Percentiles rank a stretch among this genome's conserved stretches.
These are phyloP conservation scores for Cephus runcator DNA, from an alignment of 2,888 invertebrate genomes.

Conservation along the genomic window DNA sequence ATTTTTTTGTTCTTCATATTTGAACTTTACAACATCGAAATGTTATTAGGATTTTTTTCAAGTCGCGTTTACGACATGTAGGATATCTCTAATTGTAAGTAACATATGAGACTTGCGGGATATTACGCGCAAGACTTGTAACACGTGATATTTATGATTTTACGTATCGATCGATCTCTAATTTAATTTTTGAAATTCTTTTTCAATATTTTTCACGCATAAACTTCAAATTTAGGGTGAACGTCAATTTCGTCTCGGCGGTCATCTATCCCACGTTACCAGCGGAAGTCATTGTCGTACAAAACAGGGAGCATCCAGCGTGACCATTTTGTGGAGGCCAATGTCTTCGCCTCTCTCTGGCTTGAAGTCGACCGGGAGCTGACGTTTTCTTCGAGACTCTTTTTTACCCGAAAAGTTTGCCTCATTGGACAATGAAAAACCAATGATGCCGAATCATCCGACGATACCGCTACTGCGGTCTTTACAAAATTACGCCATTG, in stretches of 20 bases:
- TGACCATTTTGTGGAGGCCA: not conserved
- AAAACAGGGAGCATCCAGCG: slow-evolving; percentile 2
- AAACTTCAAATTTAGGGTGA: not conserved
- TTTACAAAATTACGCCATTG: not conserved
- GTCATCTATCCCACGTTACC: not conserved
- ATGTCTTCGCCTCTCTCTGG: not conserved
- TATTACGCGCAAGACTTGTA: no score
- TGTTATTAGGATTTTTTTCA: no score
- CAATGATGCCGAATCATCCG: not conserved
- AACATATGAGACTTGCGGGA: no score
- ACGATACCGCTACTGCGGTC: not conserved
- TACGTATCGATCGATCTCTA: no score
- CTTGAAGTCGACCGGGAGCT: not conserved
- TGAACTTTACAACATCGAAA: no score
- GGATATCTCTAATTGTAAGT: no score
- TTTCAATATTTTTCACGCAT: not conserved
- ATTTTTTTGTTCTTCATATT: no score
- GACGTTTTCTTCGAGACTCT: not conserved
- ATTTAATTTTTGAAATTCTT: not conserved
- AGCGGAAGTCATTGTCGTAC: not conserved
- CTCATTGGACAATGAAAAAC: not conserved
- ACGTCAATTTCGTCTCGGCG: not conserved
- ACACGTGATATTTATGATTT: no score
- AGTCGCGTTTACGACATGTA: no score
- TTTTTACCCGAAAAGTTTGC: not conserved